These are phyloP conservation scores for Nasonovia ribisnigri DNA, from an alignment of 2,888 invertebrate genomes.

Conservation along the genomic window DNA sequence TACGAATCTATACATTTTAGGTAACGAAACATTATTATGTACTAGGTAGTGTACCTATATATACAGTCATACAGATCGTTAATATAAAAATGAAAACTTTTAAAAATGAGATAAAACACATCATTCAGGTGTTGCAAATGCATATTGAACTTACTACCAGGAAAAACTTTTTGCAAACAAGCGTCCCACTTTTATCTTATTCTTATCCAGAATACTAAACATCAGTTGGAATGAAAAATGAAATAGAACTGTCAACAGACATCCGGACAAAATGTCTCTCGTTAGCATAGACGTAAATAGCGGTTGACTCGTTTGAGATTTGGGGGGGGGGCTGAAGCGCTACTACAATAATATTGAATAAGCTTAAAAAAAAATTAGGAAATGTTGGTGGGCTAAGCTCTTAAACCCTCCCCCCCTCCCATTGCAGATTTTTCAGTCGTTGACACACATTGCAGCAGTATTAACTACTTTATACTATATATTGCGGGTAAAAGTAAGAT, in stretches of 20 bases:
- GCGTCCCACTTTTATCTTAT: neutral
- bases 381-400: no score
- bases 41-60: neutral
- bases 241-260: neutral
- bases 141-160: neutral
- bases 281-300: neutral
- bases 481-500: neutral
- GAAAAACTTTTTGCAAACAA: neutral
- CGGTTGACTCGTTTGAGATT: no score
- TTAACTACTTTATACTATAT: neutral
- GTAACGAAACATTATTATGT: no score
- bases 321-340: no score
- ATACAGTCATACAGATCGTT: neutral
- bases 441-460: neutral
- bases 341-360: no score
- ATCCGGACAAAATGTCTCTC: neutral
- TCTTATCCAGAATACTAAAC: neutral
- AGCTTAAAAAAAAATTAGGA: no score
- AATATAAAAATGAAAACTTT: neutral
- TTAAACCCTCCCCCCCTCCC: no score
- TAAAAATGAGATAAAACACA: neutral
- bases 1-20: no score
- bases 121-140: neutral
- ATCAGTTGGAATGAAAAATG: neutral
- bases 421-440: no score